Conservation (phyloP, 2,113 vertebrate species). For the Pongo abelii region DNA sequence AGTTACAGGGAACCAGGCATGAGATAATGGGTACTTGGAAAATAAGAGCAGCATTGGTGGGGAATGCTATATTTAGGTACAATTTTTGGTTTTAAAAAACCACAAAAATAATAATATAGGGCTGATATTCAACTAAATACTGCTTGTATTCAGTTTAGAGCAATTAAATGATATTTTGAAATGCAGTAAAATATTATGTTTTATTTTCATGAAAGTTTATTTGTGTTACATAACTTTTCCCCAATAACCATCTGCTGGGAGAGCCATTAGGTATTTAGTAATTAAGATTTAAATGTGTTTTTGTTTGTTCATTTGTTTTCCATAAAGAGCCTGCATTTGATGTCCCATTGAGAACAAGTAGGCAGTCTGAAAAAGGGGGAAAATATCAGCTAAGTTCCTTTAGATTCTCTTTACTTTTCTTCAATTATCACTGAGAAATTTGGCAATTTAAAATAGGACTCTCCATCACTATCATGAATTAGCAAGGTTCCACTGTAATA, state of each 20-base stretch:
- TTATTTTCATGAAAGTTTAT: neutral
- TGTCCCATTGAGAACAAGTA: neutral
- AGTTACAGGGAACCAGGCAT: neutral
- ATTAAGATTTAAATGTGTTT: constrained; percentile 1
- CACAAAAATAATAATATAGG: neutral
- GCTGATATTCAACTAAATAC: neutral
- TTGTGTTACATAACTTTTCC: neutral
- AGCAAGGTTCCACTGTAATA: constrained; percentile 48
- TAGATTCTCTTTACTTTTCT: neutral
- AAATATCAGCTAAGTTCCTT: neutral
- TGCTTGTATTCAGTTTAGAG: neutral
- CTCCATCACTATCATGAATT: constrained; percentile 18
- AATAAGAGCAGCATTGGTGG: neutral
- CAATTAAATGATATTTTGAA: neutral
- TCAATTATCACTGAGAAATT: constrained; percentile 43
- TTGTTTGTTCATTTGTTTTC: constrained; percentile 8
- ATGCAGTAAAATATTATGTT: neutral
- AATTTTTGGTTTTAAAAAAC: neutral
- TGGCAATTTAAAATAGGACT: constrained; percentile 8
- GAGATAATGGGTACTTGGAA: neutral
- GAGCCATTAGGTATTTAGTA: neutral
- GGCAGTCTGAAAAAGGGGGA: neutral
- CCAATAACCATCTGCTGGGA: neutral
- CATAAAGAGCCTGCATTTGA: neutral
- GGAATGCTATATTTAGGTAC: neutral